Conservation (phyloP, 2,888 invertebrate species). For the Diachrysia chrysitis region DNA sequence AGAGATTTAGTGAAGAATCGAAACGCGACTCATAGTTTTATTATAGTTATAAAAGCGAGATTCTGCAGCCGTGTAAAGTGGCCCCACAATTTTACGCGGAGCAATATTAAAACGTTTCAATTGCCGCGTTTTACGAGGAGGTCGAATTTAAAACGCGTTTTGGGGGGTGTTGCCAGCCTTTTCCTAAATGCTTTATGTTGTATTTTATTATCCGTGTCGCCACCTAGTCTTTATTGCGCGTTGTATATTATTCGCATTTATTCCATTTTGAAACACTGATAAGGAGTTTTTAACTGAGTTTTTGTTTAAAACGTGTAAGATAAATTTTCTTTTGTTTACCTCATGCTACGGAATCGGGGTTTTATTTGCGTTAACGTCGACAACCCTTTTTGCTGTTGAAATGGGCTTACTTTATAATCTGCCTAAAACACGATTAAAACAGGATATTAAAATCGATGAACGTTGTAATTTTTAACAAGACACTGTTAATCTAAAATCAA, state of each 20-base stretch:
- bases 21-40: conserved; percentile 45
- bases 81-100: conserved; percentile 62
- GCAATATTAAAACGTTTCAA: conserved; percentile 71
- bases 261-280: conserved; percentile 49
- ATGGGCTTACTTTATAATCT: neutral
- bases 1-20: conserved; percentile 6
- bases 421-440: no score
- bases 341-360: neutral
- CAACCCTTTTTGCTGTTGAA: neutral
- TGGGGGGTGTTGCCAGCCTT: conserved; percentile 58
- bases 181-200: conserved; percentile 72
- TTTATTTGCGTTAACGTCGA: neutral
- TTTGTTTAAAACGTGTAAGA: conserved; percentile 19
- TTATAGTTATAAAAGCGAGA: conserved; percentile 54
- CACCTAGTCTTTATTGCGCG: conserved; percentile 65
- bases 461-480: no score
- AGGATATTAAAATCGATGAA: no score
- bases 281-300: conserved; percentile 43
- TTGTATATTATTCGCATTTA: conserved; percentile 60
- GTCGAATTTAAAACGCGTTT: conserved; percentile 73
- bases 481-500: no score
- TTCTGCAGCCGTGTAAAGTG: conserved; percentile 56
- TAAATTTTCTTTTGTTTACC: conserved; percentile 19
- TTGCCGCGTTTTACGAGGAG: conserved; percentile 72
- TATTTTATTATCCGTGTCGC: conserved; percentile 71